Evolutionary conservation across 2,113 vertebrate species (phyloP), one percentile per base, ranked within the genome.

Genomic region (Panthera leo): DNA sequence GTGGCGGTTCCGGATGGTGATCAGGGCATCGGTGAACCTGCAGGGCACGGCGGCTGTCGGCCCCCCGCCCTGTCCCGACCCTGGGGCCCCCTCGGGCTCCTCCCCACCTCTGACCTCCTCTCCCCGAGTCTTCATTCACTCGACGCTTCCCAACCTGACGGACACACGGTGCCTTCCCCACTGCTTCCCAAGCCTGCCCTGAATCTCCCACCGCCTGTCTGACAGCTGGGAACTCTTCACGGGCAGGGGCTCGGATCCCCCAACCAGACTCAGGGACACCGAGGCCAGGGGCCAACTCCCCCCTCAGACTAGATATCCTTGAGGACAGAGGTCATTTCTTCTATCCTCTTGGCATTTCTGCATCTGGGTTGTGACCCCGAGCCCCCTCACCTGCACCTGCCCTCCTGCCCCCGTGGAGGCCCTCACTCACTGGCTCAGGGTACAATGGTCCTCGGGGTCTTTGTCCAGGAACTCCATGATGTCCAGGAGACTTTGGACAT

Each of bases 1-100:
- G 98, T 99, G 99, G 63, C 99, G 98, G 99, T 99, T 99, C 75
- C 99, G 99, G 98, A 99, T 99, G 63, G 99, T 99, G 65, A 99
- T 98, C 93, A 99, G 98, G 71, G 99, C 97, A 0, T 99, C 98
- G 0, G 99, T 99, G 98, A 99, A 99, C 95, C 99, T 99, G 97
- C 0, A 0, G 3, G 2, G 31, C 65, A 31, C 5, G 15, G 29
- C 11, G 29, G 45, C 15, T 11, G 16, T 21, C 34, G 39, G 73
- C 27, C 39, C 58, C 51, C 78, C 3, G 2, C 9, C 84, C 48
- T 3, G 78, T 4, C 9, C n/a, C 3, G 27, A 7, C 9, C 3
- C 27, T 29, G 67, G 29, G 27, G 85, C 18, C 3, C 36, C n/a
- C 58, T 85, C 51, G 23, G 27, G 6, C 36, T 5, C 14, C 25